These are phyloP conservation scores for Trachelus iudaicus DNA, from an alignment of 2,888 invertebrate genomes.

Conservation along the genomic window DNA sequence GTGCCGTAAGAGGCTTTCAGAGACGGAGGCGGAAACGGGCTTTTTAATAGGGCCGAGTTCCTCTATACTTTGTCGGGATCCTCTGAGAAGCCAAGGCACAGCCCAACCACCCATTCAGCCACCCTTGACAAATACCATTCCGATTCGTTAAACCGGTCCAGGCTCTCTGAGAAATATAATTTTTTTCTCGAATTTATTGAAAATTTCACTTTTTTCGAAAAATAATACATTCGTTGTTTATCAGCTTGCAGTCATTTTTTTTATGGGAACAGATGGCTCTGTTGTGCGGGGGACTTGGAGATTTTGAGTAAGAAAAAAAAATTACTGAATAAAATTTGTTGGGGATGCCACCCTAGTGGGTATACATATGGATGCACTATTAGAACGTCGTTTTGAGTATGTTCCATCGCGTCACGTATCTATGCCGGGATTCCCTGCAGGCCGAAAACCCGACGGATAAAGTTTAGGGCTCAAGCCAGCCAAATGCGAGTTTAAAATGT, in stretches of 20 bases:
- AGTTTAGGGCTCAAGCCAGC: conserved; percentile 60
- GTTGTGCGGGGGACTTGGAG: background rate
- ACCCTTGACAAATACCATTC: background rate
- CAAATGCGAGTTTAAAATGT: conserved; percentile 65
- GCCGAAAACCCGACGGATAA: conserved; percentile 43
- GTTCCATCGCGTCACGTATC: conserved; percentile 21
- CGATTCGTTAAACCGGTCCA: background rate
- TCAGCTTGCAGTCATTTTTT: background rate
- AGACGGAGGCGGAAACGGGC: conserved; percentile 65
- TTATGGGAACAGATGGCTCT: background rate
- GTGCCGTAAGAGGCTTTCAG: conserved; percentile 66
- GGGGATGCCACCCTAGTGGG: background rate
- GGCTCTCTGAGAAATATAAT: background rate
- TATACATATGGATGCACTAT: conserved; percentile 10
- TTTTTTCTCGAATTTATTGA: background rate
- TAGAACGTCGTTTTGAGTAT: conserved; percentile 33
- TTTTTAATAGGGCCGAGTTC: conserved; percentile 63
- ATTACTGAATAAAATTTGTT: background rate
- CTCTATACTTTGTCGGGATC: background rate
- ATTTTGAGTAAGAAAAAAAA: background rate
- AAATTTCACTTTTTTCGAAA: too few species aligned
- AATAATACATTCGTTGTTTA: too few species aligned
- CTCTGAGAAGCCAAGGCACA: background rate
- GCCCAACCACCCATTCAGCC: background rate
- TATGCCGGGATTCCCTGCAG: conserved; percentile 19